Evolutionary conservation across 2,888 invertebrate genomes (phyloP), one percentile per base, ranked within the genome.

Genomic region (Scaptomyza reducta): DNA sequence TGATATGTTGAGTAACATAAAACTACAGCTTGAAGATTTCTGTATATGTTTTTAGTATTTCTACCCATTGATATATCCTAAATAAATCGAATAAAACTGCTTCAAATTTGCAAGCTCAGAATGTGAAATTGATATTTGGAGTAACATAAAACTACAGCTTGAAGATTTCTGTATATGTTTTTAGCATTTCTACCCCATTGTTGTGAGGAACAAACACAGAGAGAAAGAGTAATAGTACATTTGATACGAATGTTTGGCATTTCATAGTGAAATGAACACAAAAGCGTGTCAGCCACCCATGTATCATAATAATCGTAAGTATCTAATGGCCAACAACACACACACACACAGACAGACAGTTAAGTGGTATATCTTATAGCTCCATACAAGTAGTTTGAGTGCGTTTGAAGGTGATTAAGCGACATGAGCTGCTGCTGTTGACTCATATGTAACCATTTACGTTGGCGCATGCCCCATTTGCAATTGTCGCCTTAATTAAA

Each of bases 401-500:
- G 56, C 49, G 35, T 41, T 71, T 71, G 71, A 73, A 65, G 72
- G 71, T 75, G 76, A 59, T 73, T 73, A 60, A 76, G 42, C 29
- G 31, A 27, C 16, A 49, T 44, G 38, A 35, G 27, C 40, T 29
- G 14, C 16, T 16, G 33, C 10, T 31, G 40, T 54, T 50, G 44
- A 63, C 45, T 57, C 50, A 57, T 54, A 61, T 64, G 64, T 66
- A 76, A 66, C 60, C 65, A 60, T 64, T 65, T 63, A 70, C 60
- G 72, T 63, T 68, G 83, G 70, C 77, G 77, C 70, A 75, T 65
- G 57, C 47, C 73, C 83, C 56, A 68, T 86, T 86, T 77, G 63
- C 68, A 66, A 70, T 64, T 75, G 78, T 75, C 75, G 77, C 72
- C 66, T 56, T 60, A 82, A 82, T 87, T 82, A 87, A 87, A 85